Evolutionary conservation across 2,888 invertebrate genomes (phyloP).

Genomic region (Eristalis intricaria): DNA sequence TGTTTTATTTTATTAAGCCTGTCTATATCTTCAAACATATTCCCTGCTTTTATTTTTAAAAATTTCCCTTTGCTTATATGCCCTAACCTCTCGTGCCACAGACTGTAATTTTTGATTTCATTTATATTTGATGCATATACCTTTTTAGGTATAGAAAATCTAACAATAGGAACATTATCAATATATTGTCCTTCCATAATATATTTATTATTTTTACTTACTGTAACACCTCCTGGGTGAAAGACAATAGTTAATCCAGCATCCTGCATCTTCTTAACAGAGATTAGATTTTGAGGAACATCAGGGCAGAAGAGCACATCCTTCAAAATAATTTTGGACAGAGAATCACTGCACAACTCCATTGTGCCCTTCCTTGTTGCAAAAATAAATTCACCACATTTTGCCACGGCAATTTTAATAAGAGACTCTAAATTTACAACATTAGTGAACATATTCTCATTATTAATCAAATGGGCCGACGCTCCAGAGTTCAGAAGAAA

Average conservation of each 20-base stretch:
- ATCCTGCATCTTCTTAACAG: too few species aligned
- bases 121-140: too few species aligned
- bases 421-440: conserved; percentile 55
- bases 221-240: too few species aligned
- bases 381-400: conserved; percentile 43
- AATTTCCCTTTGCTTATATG: neutral
- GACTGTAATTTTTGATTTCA: neutral
- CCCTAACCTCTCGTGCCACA: neutral
- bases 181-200: too few species aligned
- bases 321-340: neutral
- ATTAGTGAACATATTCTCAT: conserved; percentile 18
- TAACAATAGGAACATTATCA: too few species aligned
- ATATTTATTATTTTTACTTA: too few species aligned
- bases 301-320: neutral
- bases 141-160: too few species aligned
- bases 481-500: conserved; percentile 40
- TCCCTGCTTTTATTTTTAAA: neutral
- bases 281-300: neutral
- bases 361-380: conserved; percentile 72
- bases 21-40: conserved; percentile 3
- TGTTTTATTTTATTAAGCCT: too few species aligned
- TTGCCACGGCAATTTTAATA: conserved; percentile 75
- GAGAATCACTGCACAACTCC: conserved; percentile 72
- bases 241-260: too few species aligned
- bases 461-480: conserved; percentile 49